Base-by-base conservation (phyloP, 2,888 invertebrate genomes). In the Ephialtes manifestator region DNA sequence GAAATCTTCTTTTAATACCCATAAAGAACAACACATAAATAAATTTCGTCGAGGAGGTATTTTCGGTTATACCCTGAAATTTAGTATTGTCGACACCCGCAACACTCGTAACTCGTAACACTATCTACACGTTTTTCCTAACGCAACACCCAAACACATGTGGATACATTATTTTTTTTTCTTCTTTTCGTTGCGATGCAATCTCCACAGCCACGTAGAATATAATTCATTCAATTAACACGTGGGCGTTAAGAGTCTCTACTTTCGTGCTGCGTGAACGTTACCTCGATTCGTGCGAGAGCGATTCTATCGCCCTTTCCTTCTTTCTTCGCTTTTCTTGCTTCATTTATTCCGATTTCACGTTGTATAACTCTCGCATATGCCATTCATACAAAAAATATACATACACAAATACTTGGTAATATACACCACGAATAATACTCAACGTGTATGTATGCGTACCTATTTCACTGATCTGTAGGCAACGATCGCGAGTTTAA, bases 181-280 rank as follows among this genome's bases (percentile, higher is more conserved):
- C 63, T 70, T 58, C 4, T 63, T 65, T 65, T 48, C 58, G 43
- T 20, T 39, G 15, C 71, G 71, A 80, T 80, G 75, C 55, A 70
- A 80, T 79, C 83, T 75, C 75, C 43, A 65, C 43, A 48, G 72
- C n/a, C 71, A 82, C 72, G 83, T 67, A 43, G 72, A 78, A 83
- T 72, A 85, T 85, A 83, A 85, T 85, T 85, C 85, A 85, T 80
- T 85, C 67, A 83, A 83, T 85, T 85, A 85, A 80, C 82, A 63
- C 72, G 85, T 85, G 80, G 85, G 85, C 82, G 85, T 85, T 80
- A 82, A 81, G 70, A 81, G 81, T 76, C 68, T 75, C 43, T 48
- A 65, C 84, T 77, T 78, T 88, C 83, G 85, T 85, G 84, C 86
- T 65, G 60, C 78, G 51, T 51, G 60, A 81, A 68, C 70, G 76